A percentile compares a stretch with the other conserved stretches of the same genome.
These are phyloP conservation scores for Equus przewalskii DNA, from an alignment of 2,113 vertebrate genomes.

Conservation along the genomic window DNA sequence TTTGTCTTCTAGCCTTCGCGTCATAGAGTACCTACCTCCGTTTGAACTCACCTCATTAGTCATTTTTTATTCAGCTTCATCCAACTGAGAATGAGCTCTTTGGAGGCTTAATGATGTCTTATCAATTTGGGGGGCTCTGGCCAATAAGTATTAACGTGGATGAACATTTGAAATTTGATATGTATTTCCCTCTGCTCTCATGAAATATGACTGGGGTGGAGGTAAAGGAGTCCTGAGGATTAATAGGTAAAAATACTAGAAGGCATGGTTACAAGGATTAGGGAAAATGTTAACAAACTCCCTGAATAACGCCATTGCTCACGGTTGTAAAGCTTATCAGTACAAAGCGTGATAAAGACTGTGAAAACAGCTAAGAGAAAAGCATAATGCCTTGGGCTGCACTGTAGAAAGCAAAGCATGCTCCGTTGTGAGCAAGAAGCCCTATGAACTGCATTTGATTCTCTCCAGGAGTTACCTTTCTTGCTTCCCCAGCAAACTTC, in stretches of 20 bases:
- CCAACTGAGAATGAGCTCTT: neutral
- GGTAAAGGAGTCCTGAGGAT: neutral
- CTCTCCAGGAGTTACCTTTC: neutral
- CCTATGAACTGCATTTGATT: rapidly evolving
- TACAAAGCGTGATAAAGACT: neutral
- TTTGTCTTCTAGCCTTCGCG: neutral
- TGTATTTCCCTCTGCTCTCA: neutral
- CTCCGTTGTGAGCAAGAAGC: neutral
- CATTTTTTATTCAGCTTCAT: neutral
- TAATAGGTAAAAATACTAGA: neutral
- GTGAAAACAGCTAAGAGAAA: neutral
- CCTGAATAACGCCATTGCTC: neutral
- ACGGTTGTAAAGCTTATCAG: neutral
- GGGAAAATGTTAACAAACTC: neutral
- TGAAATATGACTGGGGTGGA: neutral
- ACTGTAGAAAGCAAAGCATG: neutral
- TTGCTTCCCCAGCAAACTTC: neutral
- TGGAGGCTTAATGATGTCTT: neutral
- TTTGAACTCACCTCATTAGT: neutral
- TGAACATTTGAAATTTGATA: neutral
- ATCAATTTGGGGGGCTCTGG: neutral
- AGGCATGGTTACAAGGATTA: neutral
- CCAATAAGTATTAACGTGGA: neutral
- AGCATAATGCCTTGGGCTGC: neutral
- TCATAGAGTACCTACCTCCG: neutral